Evolutionary conservation across 2,113 vertebrate species (phyloP).

Genomic region (Tonatia bakeri): DNA sequence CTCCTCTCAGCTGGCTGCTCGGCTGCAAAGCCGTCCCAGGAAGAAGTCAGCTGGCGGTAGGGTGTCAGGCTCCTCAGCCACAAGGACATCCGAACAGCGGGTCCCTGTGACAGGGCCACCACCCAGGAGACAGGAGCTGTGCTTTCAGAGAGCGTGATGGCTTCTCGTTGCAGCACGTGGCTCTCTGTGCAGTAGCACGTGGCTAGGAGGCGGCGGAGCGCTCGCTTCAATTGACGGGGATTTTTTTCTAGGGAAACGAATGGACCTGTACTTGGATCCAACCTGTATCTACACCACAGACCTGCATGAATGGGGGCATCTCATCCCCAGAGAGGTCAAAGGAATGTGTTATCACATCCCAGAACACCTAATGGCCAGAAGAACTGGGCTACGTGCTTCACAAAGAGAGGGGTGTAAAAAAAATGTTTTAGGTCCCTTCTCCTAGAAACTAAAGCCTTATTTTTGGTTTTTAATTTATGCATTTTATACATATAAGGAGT

Average conservation of each 20-base stretch:
- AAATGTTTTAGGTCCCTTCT: neutral
- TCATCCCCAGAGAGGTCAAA: neutral
- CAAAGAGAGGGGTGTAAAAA: neutral
- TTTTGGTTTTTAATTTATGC: neutral
- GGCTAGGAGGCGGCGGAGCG: neutral
- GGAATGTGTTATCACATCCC: neutral
- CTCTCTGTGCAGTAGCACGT: neutral
- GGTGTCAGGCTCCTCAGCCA: neutral
- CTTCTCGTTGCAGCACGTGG: neutral
- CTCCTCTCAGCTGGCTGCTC: neutral
- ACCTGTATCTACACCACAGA: neutral
- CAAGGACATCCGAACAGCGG: neutral
- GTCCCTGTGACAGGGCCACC: neutral
- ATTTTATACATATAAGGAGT: neutral
- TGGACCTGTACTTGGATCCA: neutral
- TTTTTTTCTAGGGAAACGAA: neutral
- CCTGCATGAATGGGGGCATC: neutral
- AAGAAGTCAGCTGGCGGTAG: neutral
- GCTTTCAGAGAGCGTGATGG: neutral
- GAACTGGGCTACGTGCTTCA: neutral
- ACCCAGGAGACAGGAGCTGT: neutral
- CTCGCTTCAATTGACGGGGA: neutral
- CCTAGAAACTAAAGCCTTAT: neutral
- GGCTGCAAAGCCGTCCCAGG: neutral
- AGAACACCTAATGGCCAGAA: neutral